These are phyloP conservation scores for Triplophysa tibetana DNA, from an alignment of 2,113 vertebrate species.

Conservation along the genomic window DNA sequence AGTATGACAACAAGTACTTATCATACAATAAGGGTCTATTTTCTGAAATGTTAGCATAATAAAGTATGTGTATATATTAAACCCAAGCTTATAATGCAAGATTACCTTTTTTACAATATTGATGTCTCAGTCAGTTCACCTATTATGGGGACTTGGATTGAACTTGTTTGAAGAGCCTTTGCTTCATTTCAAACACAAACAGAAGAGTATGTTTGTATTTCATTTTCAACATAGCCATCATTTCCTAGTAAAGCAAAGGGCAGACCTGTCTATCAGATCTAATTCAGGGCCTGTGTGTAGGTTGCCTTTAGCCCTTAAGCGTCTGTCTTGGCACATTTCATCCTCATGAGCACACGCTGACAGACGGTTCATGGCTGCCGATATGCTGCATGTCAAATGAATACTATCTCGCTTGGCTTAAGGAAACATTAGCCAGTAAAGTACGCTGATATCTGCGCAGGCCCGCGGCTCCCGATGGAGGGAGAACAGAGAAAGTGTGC, in stretches of 20 bases:
- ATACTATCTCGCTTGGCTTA: constrained; percentile 30
- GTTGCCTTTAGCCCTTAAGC: constrained; percentile 39
- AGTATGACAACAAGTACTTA: too few species aligned
- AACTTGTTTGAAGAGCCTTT: too few species aligned
- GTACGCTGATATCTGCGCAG: constrained; percentile 12
- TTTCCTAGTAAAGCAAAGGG: not conserved
- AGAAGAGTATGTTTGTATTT: not conserved
- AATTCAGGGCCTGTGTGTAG: constrained; percentile 48
- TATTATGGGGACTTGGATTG: too few species aligned
- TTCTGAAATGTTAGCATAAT: too few species aligned
- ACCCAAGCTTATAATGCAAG: too few species aligned
- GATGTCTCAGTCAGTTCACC: too few species aligned
- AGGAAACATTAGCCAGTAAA: constrained; percentile 42
- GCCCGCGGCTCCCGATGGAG: constrained; percentile 30
- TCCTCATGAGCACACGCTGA: constrained; percentile 45
- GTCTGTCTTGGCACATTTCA: constrained; percentile 46
- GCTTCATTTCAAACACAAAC: not conserved
- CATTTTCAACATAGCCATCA: not conserved
- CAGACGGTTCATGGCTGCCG: constrained; percentile 33
- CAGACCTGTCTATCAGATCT: constrained; percentile 41
- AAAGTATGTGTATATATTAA: too few species aligned
- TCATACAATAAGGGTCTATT: too few species aligned
- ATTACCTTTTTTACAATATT: too few species aligned
- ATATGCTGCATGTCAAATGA: constrained; percentile 35
- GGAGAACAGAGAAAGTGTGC: constrained; percentile 36